Evolutionary conservation across 92 coral and sea anemone species (phyloP).

Genomic region (Phenganax stokvisi): DNA sequence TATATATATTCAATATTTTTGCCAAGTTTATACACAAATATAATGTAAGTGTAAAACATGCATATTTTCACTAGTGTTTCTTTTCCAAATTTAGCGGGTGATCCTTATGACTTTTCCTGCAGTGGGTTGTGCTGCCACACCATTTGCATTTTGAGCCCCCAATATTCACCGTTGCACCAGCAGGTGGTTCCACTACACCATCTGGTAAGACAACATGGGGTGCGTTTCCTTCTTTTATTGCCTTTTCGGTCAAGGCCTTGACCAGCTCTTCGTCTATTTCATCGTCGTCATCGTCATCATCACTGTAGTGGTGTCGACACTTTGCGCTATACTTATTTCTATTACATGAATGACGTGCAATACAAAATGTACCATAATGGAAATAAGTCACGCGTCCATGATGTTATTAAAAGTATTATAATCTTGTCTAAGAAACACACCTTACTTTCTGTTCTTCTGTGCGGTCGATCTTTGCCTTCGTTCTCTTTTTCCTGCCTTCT

Average conservation of each 20-base stretch:
- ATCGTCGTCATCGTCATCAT: constrained; percentile 41
- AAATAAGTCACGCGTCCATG: neutral
- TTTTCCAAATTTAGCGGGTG: constrained; percentile 39
- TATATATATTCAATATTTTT: too few relatives aligned
- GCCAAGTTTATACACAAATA: too few relatives aligned
- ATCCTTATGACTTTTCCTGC: constrained; percentile 50
- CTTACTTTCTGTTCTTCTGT: constrained; percentile 49
- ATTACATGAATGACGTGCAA: neutral
- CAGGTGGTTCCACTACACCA: constrained; percentile 22
- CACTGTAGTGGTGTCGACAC: constrained; percentile 36
- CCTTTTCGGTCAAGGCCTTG: constrained; percentile 31
- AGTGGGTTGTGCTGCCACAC: constrained; percentile 53
- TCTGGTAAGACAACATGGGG: constrained; percentile 11
- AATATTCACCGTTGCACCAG: constrained; percentile 33
- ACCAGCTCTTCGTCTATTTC: constrained; percentile 38
- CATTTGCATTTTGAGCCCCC: constrained; percentile 53
- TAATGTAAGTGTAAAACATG: too few relatives aligned
- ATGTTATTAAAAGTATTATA: neutral
- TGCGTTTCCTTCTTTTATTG: constrained; percentile 46
- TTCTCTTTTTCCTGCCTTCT: constrained; percentile 19
- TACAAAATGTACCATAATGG: neutral
- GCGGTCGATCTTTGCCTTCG: constrained; percentile 22
- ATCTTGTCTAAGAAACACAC: constrained; percentile 5
- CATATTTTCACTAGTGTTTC: neutral
- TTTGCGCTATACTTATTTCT: constrained; percentile 38